These are phyloP conservation scores for Pelosia muscerda DNA, from an alignment of 2,888 invertebrate genomes.

Conservation along the genomic window DNA sequence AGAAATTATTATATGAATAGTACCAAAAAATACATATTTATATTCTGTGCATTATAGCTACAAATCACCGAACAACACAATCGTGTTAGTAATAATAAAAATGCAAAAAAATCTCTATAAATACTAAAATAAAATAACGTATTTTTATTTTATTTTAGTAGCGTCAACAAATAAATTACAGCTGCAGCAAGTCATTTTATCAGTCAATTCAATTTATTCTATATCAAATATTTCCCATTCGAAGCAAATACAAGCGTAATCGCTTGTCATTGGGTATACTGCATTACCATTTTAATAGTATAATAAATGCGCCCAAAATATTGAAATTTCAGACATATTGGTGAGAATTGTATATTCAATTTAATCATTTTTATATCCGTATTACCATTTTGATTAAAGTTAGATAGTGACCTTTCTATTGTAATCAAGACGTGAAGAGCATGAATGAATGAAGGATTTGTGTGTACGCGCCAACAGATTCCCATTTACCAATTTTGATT, in stretches of 20 bases:
- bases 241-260: not conserved
- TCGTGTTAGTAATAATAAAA: too few species aligned
- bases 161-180: not conserved
- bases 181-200: not conserved
- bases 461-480: constrained; percentile 30
- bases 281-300: constrained; percentile 1
- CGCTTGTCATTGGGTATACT: not conserved
- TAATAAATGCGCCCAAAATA: constrained; percentile 2
- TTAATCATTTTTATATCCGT: constrained; percentile 1
- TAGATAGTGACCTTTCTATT: constrained; percentile 29
- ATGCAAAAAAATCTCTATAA: not conserved
- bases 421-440: constrained; percentile 36
- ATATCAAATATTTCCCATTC: not conserved
- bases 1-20: too few species aligned
- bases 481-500: not conserved
- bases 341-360: not conserved
- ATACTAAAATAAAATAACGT: too few species aligned
- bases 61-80: too few species aligned
- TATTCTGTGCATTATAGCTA: too few species aligned
- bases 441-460: constrained; percentile 20
- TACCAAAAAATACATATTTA: too few species aligned
- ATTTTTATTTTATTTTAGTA: not conserved
- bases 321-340: not conserved
- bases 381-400: constrained; percentile 12
- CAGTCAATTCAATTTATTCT: not conserved